Evolutionary conservation across 2,888 invertebrate species (phyloP).

Genomic region (Hemicrepidius hirtus): DNA sequence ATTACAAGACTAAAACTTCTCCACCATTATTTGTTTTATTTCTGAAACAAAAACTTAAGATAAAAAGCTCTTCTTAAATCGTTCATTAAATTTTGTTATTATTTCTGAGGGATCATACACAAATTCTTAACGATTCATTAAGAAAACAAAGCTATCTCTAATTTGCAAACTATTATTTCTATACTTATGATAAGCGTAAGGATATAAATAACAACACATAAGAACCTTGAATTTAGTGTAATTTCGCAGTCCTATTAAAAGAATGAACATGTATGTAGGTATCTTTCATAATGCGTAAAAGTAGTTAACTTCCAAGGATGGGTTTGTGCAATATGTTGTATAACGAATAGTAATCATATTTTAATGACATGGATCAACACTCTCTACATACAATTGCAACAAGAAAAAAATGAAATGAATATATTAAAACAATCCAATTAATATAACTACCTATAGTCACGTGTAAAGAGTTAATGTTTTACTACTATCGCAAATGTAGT

Average conservation of each 20-base stretch:
- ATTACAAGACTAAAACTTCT: too few species aligned
- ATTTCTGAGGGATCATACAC: too few species aligned
- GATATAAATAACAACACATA: slow-evolving; percentile 6
- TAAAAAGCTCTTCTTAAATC: too few species aligned
- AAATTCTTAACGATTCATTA: too few species aligned
- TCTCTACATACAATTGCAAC: background rate
- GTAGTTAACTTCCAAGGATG: slow-evolving; percentile 29
- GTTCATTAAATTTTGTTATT: too few species aligned
- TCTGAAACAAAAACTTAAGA: too few species aligned
- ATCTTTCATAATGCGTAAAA: slow-evolving; percentile 21
- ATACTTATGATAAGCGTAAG: background rate
- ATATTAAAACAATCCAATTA: background rate
- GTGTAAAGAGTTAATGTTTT: too few species aligned
- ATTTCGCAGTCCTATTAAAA: slow-evolving; percentile 1
- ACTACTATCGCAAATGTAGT: too few species aligned
- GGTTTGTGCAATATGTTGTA: slow-evolving; percentile 24
- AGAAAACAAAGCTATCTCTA: too few species aligned
- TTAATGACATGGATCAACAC: slow-evolving; percentile 5
- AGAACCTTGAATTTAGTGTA: slow-evolving; percentile 25
- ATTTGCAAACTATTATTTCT: too few species aligned
- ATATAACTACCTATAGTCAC: too few species aligned
- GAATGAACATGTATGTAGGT: slow-evolving; percentile 17
- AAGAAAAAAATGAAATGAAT: background rate
- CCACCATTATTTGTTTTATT: too few species aligned
- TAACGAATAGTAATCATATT: slow-evolving; percentile 6